Conservation (phyloP, 2,888 invertebrate genomes). For the Leptinotarsa tumamoca region DNA sequence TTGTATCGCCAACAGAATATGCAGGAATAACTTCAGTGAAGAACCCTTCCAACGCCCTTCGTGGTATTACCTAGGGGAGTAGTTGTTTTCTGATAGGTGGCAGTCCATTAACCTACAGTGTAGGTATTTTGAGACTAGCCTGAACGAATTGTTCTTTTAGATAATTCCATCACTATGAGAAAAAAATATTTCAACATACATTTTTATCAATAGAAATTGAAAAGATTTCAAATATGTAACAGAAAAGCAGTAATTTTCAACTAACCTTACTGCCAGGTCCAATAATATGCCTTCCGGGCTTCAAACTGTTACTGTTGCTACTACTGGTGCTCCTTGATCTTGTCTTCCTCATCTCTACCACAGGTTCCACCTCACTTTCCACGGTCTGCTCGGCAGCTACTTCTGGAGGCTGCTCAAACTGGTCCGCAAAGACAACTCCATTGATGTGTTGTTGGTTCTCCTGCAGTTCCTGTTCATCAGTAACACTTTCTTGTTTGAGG, state of each 20-base stretch:
- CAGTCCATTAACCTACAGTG: no score
- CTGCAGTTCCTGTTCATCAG: conserved; percentile 28
- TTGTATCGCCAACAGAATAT: no score
- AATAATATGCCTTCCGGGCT: conserved; percentile 62
- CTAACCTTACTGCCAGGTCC: conserved; percentile 60
- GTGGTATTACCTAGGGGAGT: no score
- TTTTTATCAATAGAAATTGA: no score
- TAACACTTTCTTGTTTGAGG: conserved; percentile 49
- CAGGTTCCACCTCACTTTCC: conserved; percentile 54
- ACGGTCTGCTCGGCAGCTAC: conserved; percentile 60
- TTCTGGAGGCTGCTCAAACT: conserved; percentile 56
- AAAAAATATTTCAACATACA: no score
- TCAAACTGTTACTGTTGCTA: conserved; percentile 55
- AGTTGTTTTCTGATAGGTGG: no score
- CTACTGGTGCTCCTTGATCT: conserved; percentile 50
- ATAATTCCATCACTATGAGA: no score
- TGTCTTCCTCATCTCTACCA: conserved; percentile 45
- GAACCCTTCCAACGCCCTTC: no score
- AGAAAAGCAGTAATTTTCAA: not conserved
- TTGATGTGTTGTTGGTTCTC: conserved; percentile 46
- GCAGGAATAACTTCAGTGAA: no score
- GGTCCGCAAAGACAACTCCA: conserved; percentile 55
- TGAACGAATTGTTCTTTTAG: no score
- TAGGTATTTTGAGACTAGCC: no score
- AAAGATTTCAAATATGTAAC: no score